Conservation (phyloP, 2,797 vertebrate genomes). For the Pteropus rufus region DNA sequence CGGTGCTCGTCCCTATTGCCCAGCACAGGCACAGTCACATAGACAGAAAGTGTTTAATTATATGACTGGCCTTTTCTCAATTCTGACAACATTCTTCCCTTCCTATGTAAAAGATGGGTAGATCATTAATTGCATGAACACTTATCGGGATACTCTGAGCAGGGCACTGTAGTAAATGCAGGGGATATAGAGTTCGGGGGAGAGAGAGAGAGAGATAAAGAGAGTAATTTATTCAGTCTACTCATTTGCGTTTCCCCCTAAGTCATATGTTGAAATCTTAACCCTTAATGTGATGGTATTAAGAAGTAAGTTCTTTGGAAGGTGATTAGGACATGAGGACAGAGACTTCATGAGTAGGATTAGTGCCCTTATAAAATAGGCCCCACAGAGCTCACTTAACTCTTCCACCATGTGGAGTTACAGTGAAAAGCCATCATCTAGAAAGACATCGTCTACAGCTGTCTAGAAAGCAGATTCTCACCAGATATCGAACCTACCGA, state of each 20-base stretch:
- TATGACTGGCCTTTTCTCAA: neutral
- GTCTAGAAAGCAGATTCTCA: neutral
- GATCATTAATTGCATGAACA: neutral
- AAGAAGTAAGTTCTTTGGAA: neutral
- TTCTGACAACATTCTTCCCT: neutral
- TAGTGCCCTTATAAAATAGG: neutral
- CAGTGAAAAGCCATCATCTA: no score
- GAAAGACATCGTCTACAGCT: no score
- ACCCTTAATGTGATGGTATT: neutral
- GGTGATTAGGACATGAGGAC: neutral
- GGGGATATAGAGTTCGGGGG: rapidly evolving
- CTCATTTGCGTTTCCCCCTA: neutral
- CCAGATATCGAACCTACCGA: neutral
- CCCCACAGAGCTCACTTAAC: neutral
- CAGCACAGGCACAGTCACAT: neutral
- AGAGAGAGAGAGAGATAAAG: neutral
- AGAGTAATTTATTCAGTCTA: neutral
- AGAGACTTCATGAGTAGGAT: neutral
- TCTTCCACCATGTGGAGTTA: neutral
- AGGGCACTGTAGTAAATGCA: neutral
- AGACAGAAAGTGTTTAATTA: neutral
- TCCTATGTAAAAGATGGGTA: neutral
- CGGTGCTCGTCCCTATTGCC: neutral
- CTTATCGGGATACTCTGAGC: neutral
- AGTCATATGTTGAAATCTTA: neutral